Evolutionary conservation across 2,888 invertebrate species (phyloP), one percentile per base, ranked within the genome.

Genomic region (Oxytorus armatus): DNA sequence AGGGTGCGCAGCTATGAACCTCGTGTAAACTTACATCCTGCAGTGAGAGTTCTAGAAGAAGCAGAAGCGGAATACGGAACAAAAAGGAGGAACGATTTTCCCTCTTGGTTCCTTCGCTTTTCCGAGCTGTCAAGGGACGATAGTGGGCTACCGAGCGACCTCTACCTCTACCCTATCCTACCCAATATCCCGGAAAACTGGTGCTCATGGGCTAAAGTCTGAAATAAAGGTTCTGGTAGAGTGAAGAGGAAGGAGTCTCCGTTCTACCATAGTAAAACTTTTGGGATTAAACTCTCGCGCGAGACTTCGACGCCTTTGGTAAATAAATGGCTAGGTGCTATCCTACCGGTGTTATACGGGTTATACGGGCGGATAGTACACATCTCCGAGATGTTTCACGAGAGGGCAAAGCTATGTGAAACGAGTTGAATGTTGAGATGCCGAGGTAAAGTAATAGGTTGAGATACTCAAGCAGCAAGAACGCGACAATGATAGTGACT

Each of bases 251-350:
- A 61, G 59, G 65, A 42, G 23, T 42, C 61, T 61, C 44, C 42
- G 57, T 72, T 59, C 44, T n/a, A 39, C 25, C 76, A 42, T 66
- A 77, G 80, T 77, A 75, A 82, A 82, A 82, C 80, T 82, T 82
- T 82, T 33, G 53, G 73, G 82, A 82, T 82, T 81, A 81, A 77
- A 82, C 70, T 82, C 81, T 66, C 73, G 68, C 42, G 73, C 49
- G 49, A 69, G 73, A 61, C 69, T 82, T 82, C 63, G 80, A 77
- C 77, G 77, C 61, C 74, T n/a, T 74, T 63, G 69, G 80, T 82
- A 80, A 81, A 81, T 80, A 80, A 81, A 82, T 82, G 74, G 77
- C 69, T 4, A 53, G 49, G 21, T 55, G 55, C 25, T 39, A 57
- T 21, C 63, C 57, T 23, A 16, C 25, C 70, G 33, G 47, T 63